phyloP scores from a whole-genome alignment of 92 coral and sea anemone genomes.

The Epizoanthus scotinus region DNA sequence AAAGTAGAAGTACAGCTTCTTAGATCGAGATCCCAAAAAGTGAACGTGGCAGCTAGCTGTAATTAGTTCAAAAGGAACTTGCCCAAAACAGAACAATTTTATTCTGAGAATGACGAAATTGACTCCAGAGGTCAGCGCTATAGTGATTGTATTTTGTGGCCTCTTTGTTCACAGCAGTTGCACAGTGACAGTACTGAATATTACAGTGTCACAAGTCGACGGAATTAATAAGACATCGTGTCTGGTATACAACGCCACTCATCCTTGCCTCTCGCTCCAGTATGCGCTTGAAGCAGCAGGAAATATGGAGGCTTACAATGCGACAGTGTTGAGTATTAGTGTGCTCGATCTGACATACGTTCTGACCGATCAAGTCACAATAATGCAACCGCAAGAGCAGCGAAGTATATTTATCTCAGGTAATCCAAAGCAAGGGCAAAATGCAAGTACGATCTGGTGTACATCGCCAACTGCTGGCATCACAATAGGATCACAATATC shows the following conservation, averaged over 20 bases:
- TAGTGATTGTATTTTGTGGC: neutral
- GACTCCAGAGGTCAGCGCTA: neutral
- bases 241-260: conserved; percentile 20
- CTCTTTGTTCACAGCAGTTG: conserved; percentile 3
- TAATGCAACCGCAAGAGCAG: conserved; percentile 54
- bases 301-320: conserved; percentile 26
- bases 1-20: no score
- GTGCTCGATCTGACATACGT: conserved; percentile 55
- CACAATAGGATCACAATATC: conserved; percentile 42
- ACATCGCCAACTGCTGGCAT: conserved; percentile 43
- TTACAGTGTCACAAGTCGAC: conserved; percentile 54
- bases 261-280: conserved; percentile 61
- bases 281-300: conserved; percentile 62
- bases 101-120: neutral
- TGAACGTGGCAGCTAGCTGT: no score
- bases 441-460: conserved; percentile 43
- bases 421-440: neutral
- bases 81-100: no score
- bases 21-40: no score
- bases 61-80: no score
- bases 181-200: conserved; percentile 1
- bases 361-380: conserved; percentile 34
- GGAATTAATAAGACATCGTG: conserved; percentile 65
- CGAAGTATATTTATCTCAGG: conserved; percentile 55
- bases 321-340: conserved; percentile 50